Evolutionary conservation across 2,888 invertebrate genomes (phyloP), one percentile per base, ranked within the genome.

Genomic region (Heterodera filipjevi): DNA sequence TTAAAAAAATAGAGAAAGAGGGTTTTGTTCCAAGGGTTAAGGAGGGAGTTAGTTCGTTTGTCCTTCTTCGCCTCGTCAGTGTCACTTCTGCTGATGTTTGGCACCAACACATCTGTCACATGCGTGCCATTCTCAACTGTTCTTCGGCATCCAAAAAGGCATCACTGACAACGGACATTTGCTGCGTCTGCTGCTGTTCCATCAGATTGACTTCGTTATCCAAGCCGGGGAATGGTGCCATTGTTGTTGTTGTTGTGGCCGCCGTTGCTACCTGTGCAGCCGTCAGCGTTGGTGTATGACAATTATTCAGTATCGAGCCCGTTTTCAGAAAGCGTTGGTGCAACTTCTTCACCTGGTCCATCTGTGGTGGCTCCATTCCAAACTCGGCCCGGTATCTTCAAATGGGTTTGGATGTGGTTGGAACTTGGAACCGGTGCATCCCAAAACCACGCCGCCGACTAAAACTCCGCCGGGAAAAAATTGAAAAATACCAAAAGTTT

Each of bases 341-440:
- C 72, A 72, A 83, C 66, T 78, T 73, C 39, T 82, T 82, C 27
- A 82, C 84, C 39, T 72, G 76, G 30, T 66, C 72, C 35, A 82
- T 72, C 32, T 85, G 71, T 53, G 82, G 82, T 14, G 82, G 84
- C 27, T 82, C 82, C 44, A 84, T 76, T 8, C 82, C 82, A 66
- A 82, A 82, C 75, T 84, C 82, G 14, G 82, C 81, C 35, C 83
- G 81, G 70, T 84, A 82, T 30, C 81, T 81, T 66, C 12, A 81
- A 66, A 44, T 27, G n/a, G n/a, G n/a, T n/a, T n/a, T n/a, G n/a
- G n/a, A n/a, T n/a, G n/a, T n/a, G n/a, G n/a, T n/a, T n/a, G n/a
- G n/a, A n/a, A n/a, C n/a, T n/a, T n/a, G n/a, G n/a, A n/a, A n/a
- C n/a, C n/a, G n/a, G n/a, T n/a, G n/a, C n/a, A n/a, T n/a, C n/a